Conservation (phyloP, 2,888 invertebrate genomes). For the Nomada hirtipes region DNA sequence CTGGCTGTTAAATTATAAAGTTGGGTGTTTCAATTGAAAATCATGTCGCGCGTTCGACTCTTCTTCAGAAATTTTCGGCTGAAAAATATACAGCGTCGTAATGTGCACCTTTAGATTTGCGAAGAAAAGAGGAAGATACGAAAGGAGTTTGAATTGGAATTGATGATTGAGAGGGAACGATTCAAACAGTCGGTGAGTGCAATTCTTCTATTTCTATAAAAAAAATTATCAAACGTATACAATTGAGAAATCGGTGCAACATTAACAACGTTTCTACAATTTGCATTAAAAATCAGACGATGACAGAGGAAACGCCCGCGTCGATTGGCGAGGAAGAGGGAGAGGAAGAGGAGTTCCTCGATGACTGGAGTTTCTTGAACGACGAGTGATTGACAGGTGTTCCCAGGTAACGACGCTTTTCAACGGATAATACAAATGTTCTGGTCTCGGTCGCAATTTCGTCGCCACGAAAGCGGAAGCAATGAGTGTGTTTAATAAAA, state of each 20-base stretch:
- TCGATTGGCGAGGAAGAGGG: slow-evolving; percentile 18
- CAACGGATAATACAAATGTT: neutral
- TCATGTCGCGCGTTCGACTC: neutral
- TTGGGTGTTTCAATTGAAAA: slow-evolving; percentile 35
- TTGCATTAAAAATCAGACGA: slow-evolving; percentile 1
- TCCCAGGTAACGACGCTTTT: neutral
- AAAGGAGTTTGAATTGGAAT: slow-evolving; percentile 46
- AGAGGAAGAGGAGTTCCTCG: slow-evolving; percentile 22
- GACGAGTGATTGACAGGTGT: slow-evolving; percentile 16
- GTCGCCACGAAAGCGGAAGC: neutral
- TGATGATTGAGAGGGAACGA: slow-evolving; percentile 48
- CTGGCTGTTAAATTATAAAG: slow-evolving; percentile 78
- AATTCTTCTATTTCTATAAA: slow-evolving; percentile 10
- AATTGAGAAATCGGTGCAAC: neutral
- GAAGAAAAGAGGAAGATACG: slow-evolving; percentile 40
- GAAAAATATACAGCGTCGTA: too few species aligned
- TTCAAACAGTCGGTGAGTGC: slow-evolving; percentile 27
- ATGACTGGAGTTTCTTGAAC: slow-evolving; percentile 45
- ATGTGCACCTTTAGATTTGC: slow-evolving; percentile 43
- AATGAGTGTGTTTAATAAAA: neutral
- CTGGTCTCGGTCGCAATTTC: neutral
- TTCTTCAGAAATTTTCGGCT: neutral
- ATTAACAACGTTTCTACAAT: neutral
- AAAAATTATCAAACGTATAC: neutral
- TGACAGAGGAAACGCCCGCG: slow-evolving; percentile 5